phyloP scores from a whole-genome alignment of 64 coral and sea anemone genomes.

The Platygyra sinensis region DNA sequence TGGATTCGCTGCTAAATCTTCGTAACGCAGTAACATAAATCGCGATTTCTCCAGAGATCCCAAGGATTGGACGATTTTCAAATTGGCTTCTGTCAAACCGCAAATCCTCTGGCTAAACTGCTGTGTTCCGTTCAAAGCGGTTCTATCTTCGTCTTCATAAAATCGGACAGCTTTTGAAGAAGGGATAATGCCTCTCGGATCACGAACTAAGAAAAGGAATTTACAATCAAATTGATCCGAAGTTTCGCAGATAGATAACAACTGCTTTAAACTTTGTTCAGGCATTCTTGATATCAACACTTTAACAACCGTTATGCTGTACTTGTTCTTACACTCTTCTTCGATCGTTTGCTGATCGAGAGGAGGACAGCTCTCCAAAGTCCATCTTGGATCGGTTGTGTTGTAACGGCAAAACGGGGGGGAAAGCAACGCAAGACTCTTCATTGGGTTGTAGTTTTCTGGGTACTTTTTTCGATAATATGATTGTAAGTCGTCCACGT shows the following conservation, averaged over 20 bases:
- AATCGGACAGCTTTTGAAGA: background rate
- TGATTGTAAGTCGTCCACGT: background rate
- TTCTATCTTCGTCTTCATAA: background rate
- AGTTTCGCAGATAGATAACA: background rate
- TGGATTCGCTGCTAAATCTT: background rate
- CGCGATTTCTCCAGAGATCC: too few species aligned
- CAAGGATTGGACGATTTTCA: background rate
- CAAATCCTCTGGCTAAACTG: background rate
- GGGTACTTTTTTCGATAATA: background rate
- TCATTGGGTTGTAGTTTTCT: background rate
- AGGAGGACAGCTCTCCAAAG: background rate
- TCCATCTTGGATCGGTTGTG: background rate
- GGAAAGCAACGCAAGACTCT: background rate
- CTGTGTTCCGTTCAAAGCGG: background rate
- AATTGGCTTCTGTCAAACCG: background rate
- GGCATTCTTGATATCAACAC: background rate
- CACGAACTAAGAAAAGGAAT: background rate
- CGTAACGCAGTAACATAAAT: background rate
- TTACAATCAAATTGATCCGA: background rate
- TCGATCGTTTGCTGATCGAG: background rate
- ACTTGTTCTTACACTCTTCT: background rate
- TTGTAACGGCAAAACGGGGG: constrained; percentile 1
- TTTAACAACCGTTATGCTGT: background rate
- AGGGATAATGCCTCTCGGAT: background rate
- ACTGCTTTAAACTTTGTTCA: background rate